Base-by-base conservation (phyloP, 2,888 invertebrate species). In the Drosophila atripex region DNA sequence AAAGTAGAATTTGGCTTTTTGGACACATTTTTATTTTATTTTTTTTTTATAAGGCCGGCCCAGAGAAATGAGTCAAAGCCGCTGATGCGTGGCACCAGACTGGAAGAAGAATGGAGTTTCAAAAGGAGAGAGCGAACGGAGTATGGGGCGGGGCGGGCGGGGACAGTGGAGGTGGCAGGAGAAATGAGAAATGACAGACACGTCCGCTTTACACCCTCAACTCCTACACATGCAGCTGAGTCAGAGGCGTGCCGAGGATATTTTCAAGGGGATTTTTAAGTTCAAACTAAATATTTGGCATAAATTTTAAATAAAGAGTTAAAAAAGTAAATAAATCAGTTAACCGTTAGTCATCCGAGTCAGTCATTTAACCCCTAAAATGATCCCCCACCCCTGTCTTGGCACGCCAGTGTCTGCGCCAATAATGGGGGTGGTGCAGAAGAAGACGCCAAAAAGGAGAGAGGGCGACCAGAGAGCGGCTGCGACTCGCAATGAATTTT, bases 121-220 rank as follows among this genome's bases (percentile, higher is more conserved):
- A 28, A 28, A 28, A 28, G 28, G 28, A 28, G 28, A 41, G 54
- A 63, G 60, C 70, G 56, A 18, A 18, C 18, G 25, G 7, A 25
- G 45, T 46, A 39, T 45, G 56, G 21, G 28, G 38, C 54, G 55
- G 39, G 58, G 55, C 45, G 21, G 28, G 38, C 54, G 55, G 39
- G 58, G 59, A 1, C 18, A 1, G 18, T 18, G 18, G 18, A 18
- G 18, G 57, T 69, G 61, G 71, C 77, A 72, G 76, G 74, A 64
- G 75, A 78, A 71, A 78, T 80, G 75, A 64, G 76, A 78, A 80
- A 75, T 84, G 85, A 82, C 80, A 73, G 85, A 73, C 80, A 80
- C 77, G 82, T 80, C 82, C 77, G 80, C 71, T 75, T 78, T 71
- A 72, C 80, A 80, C 84, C 78, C 82, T 75, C 58, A 68, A 43